Percentiles rank a stretch among this genome's conserved stretches.
Evolutionary conservation across 2,113 vertebrate genomes (phyloP).

Genomic region (Tupaia chinensis): DNA sequence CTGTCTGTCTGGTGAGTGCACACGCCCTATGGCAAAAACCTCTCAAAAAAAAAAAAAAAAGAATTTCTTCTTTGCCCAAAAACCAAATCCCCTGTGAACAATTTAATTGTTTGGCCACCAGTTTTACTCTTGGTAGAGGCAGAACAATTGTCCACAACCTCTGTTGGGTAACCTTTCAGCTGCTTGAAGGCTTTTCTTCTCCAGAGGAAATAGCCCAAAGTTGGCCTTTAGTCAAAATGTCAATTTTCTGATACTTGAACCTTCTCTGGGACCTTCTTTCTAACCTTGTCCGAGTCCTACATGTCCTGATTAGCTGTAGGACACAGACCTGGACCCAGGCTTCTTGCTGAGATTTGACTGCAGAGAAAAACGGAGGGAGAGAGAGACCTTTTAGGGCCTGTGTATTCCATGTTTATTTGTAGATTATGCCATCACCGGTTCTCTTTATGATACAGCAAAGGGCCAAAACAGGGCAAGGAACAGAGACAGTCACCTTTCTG

Average conservation of each 20-base stretch:
- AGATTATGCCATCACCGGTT: neutral
- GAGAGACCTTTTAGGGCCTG: neutral
- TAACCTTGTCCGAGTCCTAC: slow-evolving; percentile 63
- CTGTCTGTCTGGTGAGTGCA: too few relatives aligned
- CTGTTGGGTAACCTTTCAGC: slow-evolving; percentile 62
- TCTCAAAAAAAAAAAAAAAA: too few relatives aligned
- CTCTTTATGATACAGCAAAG: neutral
- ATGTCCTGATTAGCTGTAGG: slow-evolving; percentile 51
- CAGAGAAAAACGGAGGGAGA: neutral
- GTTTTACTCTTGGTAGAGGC: slow-evolving; percentile 65
- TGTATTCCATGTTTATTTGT: neutral
- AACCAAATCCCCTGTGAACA: slow-evolving; percentile 41
- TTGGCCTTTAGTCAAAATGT: slow-evolving; percentile 74
- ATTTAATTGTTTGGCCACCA: slow-evolving; percentile 70
- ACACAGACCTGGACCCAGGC: slow-evolving; percentile 49
- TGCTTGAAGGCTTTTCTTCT: slow-evolving; percentile 64
- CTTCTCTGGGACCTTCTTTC: slow-evolving; percentile 62
- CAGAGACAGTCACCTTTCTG: neutral
- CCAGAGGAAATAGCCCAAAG: slow-evolving; percentile 58
- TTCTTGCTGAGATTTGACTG: slow-evolving; percentile 59
- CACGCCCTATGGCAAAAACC: too few relatives aligned
- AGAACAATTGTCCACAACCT: slow-evolving; percentile 69
- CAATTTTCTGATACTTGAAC: slow-evolving; percentile 67
- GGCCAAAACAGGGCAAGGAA: neutral
- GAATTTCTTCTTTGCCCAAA: slow-evolving; percentile 66